These are phyloP conservation scores for Leptoclinus maculatus DNA, from an alignment of 2,797 vertebrate genomes.

Conservation along the genomic window DNA sequence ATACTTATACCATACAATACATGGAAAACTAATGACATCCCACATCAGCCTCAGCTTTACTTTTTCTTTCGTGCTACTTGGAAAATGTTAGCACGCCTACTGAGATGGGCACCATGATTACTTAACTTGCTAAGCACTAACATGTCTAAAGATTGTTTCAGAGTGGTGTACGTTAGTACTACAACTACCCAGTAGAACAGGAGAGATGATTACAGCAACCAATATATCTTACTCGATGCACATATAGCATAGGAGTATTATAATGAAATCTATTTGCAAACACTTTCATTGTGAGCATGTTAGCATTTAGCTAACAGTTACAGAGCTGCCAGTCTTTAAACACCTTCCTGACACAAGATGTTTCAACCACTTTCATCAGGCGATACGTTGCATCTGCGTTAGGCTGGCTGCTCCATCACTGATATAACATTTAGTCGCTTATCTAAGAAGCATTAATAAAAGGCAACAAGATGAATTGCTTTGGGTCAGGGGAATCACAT, in stretches of 20 bases:
- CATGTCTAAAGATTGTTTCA: too few relatives aligned
- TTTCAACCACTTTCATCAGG: neutral
- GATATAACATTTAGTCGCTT: neutral
- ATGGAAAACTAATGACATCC: too few relatives aligned
- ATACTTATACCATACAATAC: too few relatives aligned
- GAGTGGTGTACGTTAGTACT: too few relatives aligned
- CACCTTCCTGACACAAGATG: neutral
- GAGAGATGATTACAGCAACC: neutral
- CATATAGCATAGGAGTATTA: neutral
- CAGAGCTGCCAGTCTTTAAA: neutral
- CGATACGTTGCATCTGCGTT: neutral
- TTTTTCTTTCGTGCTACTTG: too few relatives aligned
- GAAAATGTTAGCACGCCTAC: too few relatives aligned
- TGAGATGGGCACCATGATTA: too few relatives aligned
- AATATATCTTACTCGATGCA: neutral
- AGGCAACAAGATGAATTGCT: neutral
- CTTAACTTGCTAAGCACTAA: too few relatives aligned
- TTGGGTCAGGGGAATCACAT: neutral
- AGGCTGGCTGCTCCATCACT: too few relatives aligned
- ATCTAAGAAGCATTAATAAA: neutral
- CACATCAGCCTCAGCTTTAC: too few relatives aligned
- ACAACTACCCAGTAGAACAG: too few relatives aligned
- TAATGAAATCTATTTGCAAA: neutral
- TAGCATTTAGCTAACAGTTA: neutral
- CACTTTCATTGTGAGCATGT: neutral